Conservation (phyloP, 2,888 invertebrate species). For the Miltochrista miniata region DNA sequence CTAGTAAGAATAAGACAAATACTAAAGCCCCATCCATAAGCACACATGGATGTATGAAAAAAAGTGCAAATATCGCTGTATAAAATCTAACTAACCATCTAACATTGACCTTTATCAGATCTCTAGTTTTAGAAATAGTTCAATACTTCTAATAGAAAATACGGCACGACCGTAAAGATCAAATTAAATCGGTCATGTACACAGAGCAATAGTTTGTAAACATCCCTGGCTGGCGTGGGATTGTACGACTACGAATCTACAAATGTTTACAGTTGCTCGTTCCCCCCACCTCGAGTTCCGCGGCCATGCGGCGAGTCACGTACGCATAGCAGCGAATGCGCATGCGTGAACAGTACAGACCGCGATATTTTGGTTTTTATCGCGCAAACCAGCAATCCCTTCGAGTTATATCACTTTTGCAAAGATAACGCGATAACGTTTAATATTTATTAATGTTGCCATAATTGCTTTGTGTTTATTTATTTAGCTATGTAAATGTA, state of each 20-base stretch:
- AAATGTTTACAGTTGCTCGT: conserved; percentile 59
- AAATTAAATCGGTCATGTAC: conserved; percentile 30
- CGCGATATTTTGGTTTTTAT: conserved; percentile 68
- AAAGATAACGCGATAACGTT: conserved; percentile 41
- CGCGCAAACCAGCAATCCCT: conserved; percentile 50
- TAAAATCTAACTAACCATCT: conserved; percentile 8
- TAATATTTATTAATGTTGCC: too few relatives aligned
- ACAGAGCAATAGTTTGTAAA: conserved; percentile 56
- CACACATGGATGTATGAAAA: too few relatives aligned
- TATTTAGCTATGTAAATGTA: neutral
- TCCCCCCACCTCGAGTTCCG: conserved; percentile 31
- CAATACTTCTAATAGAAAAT: too few relatives aligned
- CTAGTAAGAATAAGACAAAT: too few relatives aligned
- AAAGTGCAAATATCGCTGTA: too few relatives aligned
- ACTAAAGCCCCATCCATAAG: too few relatives aligned
- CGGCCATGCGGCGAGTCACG: conserved; percentile 76
- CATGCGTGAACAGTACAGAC: conserved; percentile 58
- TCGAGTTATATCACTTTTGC: conserved; percentile 87
- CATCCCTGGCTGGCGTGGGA: conserved; percentile 54
- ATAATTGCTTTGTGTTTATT: conserved; percentile 4
- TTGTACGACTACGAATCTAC: conserved; percentile 49
- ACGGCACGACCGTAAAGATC: conserved; percentile 12
- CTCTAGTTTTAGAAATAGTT: neutral
- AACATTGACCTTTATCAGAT: conserved; percentile 2
- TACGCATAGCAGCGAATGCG: conserved; percentile 66